A percentile compares a stretch with the other conserved stretches of the same genome.
phyloP scores from a whole-genome alignment of 2,888 invertebrate species.

The Drosophila histrio region DNA sequence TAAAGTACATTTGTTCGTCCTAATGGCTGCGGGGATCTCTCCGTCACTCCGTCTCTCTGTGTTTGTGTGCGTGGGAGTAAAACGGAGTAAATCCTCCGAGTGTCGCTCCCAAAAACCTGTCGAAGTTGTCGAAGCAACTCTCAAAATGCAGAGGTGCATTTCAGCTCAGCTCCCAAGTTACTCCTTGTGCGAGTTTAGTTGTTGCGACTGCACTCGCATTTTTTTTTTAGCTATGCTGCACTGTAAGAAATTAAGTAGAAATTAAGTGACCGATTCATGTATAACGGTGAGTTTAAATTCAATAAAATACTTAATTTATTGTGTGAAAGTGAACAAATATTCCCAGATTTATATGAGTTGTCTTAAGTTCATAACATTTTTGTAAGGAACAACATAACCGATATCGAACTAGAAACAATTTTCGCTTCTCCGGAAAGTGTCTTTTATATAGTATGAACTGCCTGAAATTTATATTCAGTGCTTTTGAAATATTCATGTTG shows the following conservation, averaged over 20 bases:
- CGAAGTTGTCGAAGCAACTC: slow-evolving; percentile 52
- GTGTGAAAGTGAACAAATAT: no score
- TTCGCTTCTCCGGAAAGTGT: no score
- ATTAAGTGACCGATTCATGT: no score
- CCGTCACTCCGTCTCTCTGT: not conserved
- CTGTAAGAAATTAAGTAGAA: slow-evolving; percentile 9
- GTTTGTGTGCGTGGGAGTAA: slow-evolving; percentile 4
- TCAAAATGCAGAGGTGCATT: slow-evolving; percentile 34
- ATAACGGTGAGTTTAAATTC: no score
- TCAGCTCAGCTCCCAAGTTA: slow-evolving; percentile 15
- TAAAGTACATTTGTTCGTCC: slow-evolving; percentile 71
- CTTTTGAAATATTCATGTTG: no score
- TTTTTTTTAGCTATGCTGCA: slow-evolving; percentile 13
- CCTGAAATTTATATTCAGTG: no score
- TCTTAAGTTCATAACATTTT: no score
- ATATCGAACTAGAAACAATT: no score
- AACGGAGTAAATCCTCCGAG: slow-evolving; percentile 5
- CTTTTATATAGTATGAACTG: not conserved
- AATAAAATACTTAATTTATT: no score
- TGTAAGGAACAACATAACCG: no score
- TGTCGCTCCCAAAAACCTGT: slow-evolving; percentile 48
- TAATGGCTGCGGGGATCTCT: slow-evolving; percentile 54
- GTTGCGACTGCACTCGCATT: slow-evolving; percentile 1
- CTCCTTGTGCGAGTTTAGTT: not conserved
- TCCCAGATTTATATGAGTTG: no score